Base-by-base conservation (phyloP, 2,113 vertebrate genomes). In the Oryzias celebensis region DNA sequence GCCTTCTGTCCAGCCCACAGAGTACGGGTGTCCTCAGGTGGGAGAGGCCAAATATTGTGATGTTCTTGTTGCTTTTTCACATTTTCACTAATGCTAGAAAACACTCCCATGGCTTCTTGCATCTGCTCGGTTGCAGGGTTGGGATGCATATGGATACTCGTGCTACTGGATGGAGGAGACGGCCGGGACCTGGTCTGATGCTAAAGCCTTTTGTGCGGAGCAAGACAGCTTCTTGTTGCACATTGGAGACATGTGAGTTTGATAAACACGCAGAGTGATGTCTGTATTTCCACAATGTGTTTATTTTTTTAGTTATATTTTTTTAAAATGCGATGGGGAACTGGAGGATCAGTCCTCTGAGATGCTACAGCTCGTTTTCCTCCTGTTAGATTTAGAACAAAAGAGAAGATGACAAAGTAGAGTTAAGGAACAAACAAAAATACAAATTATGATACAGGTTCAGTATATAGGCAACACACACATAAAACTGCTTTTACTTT, bases 141-240 rank as follows among this genome's bases (percentile, higher is more conserved):
- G 92, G 92, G 85, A 88, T 47, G 90, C 86, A 0, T 93, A 91
- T 8, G 87, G 71, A 3, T 92, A 92, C 62, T 61, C 87, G 14
- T 93, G 92, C 81, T 93, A 93, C 79, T 92, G 82, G 89, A 88
- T 90, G 75, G 92, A 92, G 65, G 87, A 91, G 71, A 68, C 64
- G 0, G 13, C 78, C 36, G 82, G 59, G 73, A 91, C 28, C 62
- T 91, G 91, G 70, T 58, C 77, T 0, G 89, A 91, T 0, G 92
- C 92, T 2, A 90, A 91, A 56, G 74, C 52, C 0, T 91, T 91
- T 78, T 93, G 92, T 26, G 62, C 77, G 13, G 59, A 24, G 17
- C 64, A 61, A 71, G 78, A 75, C 13, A 74, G 80, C 55, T 67
- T 77, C 45, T 50, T 93, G 66, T 74, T 93, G 66, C 90, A 93